These are phyloP conservation scores for Cerastoderma edule DNA, from an alignment of 2,888 invertebrate genomes.

Conservation along the genomic window DNA sequence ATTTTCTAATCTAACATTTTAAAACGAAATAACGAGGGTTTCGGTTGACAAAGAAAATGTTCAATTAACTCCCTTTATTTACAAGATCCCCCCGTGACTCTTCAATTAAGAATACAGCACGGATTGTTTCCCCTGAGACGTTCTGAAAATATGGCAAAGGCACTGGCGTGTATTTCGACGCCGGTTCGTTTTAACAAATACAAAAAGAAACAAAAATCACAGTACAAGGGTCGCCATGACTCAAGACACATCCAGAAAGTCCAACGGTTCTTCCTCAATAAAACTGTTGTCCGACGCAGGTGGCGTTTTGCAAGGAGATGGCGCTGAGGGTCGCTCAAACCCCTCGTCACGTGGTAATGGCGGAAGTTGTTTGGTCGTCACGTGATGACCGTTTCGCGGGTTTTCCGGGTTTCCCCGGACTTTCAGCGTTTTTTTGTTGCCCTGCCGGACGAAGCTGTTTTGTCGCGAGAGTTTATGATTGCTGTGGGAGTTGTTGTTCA, in stretches of 20 bases:
- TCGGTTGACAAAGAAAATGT: no score
- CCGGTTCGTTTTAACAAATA: background rate
- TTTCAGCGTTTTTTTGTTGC: constrained; percentile 23
- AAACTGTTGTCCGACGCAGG: constrained; percentile 58
- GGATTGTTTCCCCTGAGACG: constrained; percentile 14
- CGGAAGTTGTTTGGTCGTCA: constrained; percentile 64
- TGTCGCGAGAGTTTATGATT: constrained; percentile 32
- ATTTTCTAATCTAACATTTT: no score
- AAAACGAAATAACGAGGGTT: no score
- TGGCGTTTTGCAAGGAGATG: constrained; percentile 72
- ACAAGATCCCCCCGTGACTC: no score
- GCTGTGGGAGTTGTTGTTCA: constrained; percentile 41
- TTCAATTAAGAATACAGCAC: no score
- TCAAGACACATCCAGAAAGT: constrained; percentile 66
- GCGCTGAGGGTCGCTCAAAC: constrained; percentile 69
- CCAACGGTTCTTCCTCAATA: constrained; percentile 69
- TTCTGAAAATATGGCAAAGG: constrained; percentile 22
- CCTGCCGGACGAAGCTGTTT: constrained; percentile 42
- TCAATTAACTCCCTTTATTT: no score
- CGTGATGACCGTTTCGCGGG: constrained; percentile 34
- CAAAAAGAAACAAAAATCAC: background rate
- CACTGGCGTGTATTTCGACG: constrained; percentile 8
- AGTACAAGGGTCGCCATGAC: background rate
- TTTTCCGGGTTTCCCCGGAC: constrained; percentile 20
- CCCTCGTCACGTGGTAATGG: constrained; percentile 64